Evolutionary conservation across 1,140 invertebrate species (phyloP).

Genomic region (Nymphalis io): DNA sequence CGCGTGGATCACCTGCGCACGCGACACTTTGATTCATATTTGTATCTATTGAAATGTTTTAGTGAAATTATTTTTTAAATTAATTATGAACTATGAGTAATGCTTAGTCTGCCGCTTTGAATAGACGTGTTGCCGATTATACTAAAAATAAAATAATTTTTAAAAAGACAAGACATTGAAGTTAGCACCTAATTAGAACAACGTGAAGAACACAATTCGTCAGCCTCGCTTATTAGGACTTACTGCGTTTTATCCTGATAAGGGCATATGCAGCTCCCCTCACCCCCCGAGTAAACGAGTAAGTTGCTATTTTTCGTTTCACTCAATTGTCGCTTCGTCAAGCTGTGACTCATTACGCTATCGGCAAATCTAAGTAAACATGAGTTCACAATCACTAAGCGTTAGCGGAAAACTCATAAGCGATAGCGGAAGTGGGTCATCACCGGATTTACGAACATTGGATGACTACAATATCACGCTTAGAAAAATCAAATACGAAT

Average conservation of each 20-base stretch:
- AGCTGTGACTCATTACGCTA: conserved; percentile 18
- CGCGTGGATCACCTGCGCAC: conserved; percentile 81
- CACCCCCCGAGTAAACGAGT: conserved; percentile 14
- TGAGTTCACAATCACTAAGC: conserved; percentile 15
- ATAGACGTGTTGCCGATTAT: too few species aligned
- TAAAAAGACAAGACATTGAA: too few species aligned
- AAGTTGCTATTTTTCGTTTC: conserved; percentile 24
- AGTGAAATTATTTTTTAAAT: too few species aligned
- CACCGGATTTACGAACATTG: conserved; percentile 4
- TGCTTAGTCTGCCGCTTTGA: too few species aligned
- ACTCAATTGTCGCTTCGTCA: conserved; percentile 18
- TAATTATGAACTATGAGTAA: too few species aligned
- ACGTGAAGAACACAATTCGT: too few species aligned
- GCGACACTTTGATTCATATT: too few species aligned
- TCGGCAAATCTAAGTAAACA: conserved; percentile 17
- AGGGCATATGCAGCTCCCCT: conserved; percentile 19
- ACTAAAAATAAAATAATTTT: too few species aligned
- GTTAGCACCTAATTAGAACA: too few species aligned
- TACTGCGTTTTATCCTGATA: conserved; percentile 13
- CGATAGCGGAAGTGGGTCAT: conserved; percentile 12
- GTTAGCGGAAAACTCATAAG: conserved; percentile 12
- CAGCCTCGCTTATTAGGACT: conserved; percentile 16
- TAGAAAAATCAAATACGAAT: conserved; percentile 17
- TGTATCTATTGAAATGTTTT: too few species aligned
- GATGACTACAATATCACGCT: conserved; percentile 13